phyloP scores from a whole-genome alignment of 2,888 invertebrate genomes.

The Pseudococcus longispinus region DNA sequence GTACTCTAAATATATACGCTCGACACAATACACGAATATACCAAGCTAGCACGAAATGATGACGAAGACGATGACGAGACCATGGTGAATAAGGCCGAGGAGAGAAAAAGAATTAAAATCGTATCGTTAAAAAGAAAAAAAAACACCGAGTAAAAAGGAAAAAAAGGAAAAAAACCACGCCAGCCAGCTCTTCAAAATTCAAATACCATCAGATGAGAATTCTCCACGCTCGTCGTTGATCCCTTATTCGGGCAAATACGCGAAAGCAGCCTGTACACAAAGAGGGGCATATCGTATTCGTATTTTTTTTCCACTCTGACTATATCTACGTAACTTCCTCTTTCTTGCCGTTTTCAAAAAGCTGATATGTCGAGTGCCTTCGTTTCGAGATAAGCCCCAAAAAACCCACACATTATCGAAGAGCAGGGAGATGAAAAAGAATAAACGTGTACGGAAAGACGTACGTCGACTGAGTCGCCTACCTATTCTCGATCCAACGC shows the following conservation, averaged over 20 bases:
- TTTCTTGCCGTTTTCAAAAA: background rate
- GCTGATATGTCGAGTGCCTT: background rate
- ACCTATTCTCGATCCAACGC: background rate
- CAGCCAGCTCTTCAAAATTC: background rate
- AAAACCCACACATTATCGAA: background rate
- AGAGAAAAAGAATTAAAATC: background rate
- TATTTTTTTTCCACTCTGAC: background rate
- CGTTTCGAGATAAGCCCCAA: background rate
- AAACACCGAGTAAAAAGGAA: background rate
- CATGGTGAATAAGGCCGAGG: background rate
- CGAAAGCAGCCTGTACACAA: background rate
- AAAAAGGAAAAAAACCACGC: background rate
- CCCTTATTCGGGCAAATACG: background rate
- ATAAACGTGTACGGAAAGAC: background rate
- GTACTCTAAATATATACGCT: background rate
- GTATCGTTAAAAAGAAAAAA: background rate
- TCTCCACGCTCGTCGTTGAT: background rate
- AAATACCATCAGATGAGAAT: background rate
- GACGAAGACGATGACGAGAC: background rate
- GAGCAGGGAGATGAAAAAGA: background rate
- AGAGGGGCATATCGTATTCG: background rate
- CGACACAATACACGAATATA: too few species aligned
- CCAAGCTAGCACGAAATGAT: background rate
- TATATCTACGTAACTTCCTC: background rate
- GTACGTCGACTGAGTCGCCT: background rate